phyloP scores from a whole-genome alignment of 2,888 invertebrate species.

The Drosophila silvestris region DNA sequence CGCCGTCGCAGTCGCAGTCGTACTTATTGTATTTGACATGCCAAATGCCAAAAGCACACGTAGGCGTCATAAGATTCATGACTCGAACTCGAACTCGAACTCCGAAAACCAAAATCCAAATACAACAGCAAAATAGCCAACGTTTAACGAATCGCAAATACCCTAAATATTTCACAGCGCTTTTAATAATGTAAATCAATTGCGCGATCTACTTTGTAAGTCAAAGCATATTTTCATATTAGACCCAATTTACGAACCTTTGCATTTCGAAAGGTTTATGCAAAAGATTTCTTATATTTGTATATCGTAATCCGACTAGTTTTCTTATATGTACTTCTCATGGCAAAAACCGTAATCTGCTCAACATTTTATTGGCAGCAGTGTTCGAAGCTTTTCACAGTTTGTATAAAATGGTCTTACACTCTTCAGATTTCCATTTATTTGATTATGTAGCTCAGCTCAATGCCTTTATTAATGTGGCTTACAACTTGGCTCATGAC shows the following conservation, averaged over 20 bases:
- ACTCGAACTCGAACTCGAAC: constrained; percentile 68
- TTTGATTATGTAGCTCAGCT: background rate
- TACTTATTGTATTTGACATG: constrained; percentile 81
- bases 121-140: constrained; percentile 11
- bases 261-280: background rate
- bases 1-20: constrained; percentile 40
- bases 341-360: background rate
- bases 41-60: constrained; percentile 83
- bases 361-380: background rate
- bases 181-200: background rate
- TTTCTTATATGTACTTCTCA: background rate
- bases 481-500: background rate
- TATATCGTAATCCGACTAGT: background rate
- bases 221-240: background rate
- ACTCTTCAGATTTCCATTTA: background rate
- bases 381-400: background rate
- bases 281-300: background rate
- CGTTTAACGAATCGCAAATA: constrained; percentile 9
- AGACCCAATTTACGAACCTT: background rate
- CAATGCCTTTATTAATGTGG: background rate
- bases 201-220: background rate
- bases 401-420: background rate
- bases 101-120: constrained; percentile 56
- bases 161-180: constrained; percentile 9
- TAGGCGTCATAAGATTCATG: constrained; percentile 83